A percentile compares a stretch with the other conserved stretches of the same genome.
Conservation (phyloP, 2,888 invertebrate species). For the Catocala fraxini region DNA sequence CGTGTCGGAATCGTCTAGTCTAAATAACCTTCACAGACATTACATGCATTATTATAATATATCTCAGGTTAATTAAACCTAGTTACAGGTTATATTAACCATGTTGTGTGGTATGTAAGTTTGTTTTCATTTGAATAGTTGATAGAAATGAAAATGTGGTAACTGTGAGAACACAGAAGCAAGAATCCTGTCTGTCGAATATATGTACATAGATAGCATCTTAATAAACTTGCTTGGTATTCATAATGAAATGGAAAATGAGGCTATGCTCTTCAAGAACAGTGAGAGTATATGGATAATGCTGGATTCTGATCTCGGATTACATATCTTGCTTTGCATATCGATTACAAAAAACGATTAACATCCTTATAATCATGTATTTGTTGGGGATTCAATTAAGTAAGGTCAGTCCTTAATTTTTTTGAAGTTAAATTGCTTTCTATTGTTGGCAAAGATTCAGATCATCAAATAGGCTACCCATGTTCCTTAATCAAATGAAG, state of each 20-base stretch:
- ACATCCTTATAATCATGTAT: no score
- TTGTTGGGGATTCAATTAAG: no score
- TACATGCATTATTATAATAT: not conserved
- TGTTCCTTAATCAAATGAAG: no score
- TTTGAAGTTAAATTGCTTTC: no score
- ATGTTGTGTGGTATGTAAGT: not conserved
- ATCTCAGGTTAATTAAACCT: not conserved
- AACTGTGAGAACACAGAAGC: not conserved
- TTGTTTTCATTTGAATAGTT: not conserved
- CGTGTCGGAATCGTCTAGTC: not conserved
- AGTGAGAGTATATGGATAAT: not conserved
- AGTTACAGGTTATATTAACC: not conserved
- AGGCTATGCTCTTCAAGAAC: not conserved
- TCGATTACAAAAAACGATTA: no score
- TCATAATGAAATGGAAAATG: not conserved
- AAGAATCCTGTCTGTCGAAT: not conserved
- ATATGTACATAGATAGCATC: not conserved
- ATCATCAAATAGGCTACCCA: no score
- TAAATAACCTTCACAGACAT: not conserved
- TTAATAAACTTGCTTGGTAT: constrained; percentile 1
- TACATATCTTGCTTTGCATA: no score
- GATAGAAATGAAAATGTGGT: constrained; percentile 2
- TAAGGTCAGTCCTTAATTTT: no score
- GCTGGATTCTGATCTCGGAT: no score
- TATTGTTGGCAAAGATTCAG: no score